Evolutionary conservation across 2,113 vertebrate species (phyloP).

Genomic region (Leptobrachium ailaonicum): DNA sequence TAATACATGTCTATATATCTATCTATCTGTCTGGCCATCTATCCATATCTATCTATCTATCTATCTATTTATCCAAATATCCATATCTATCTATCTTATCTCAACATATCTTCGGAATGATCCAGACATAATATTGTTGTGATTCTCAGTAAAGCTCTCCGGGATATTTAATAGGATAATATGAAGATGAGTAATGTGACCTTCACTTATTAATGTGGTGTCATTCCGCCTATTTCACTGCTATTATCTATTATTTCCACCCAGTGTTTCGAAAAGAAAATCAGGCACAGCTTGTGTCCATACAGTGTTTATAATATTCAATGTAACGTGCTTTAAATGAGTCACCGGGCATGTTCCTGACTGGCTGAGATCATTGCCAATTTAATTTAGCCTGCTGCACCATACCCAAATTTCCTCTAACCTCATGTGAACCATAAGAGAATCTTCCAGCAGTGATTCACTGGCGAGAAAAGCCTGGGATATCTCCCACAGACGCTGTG

Average conservation of each 20-base stretch:
- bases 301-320: background rate
- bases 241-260: background rate
- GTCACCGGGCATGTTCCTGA: constrained; percentile 13
- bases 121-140: too few relatives aligned
- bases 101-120: too few relatives aligned
- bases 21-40: too few relatives aligned
- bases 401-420: background rate
- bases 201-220: too few relatives aligned
- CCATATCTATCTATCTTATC: too few relatives aligned
- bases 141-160: too few relatives aligned
- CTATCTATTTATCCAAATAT: too few relatives aligned
- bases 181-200: too few relatives aligned
- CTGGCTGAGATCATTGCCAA: constrained; percentile 12
- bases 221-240: background rate
- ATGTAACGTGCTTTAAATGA: background rate
- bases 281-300: background rate
- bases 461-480: constrained; percentile 26
- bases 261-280: background rate
- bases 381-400: background rate
- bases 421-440: constrained; percentile 25
- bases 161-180: too few relatives aligned
- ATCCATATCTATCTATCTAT: too few relatives aligned
- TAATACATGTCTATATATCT: too few relatives aligned
- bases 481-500: constrained; percentile 5
- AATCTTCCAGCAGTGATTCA: constrained; percentile 27